Conservation (phyloP, 2,888 invertebrate genomes). For the Aphelenchoides bicaudatus region DNA sequence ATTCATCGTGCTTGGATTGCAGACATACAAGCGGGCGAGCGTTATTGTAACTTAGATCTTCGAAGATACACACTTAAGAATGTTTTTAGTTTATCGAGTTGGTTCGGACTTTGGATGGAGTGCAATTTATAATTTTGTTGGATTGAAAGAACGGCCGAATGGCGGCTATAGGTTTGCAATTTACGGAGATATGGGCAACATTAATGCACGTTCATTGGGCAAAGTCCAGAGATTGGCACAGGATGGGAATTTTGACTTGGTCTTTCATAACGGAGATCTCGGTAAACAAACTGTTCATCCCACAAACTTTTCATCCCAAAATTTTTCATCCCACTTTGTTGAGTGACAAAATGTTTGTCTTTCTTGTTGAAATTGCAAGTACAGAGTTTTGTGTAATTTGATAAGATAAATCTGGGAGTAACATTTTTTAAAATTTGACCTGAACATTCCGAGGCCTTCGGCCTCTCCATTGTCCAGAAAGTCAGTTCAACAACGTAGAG, state of each 20-base stretch:
- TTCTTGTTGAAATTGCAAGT: too few species aligned
- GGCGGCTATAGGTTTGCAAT: constrained; percentile 69
- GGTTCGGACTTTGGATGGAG: constrained; percentile 43
- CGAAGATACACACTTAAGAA: not conserved
- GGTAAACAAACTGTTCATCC: too few species aligned
- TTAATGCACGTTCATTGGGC: constrained; percentile 80
- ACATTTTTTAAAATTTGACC: too few species aligned
- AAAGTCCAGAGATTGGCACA: constrained; percentile 80
- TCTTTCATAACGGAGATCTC: constrained; percentile 65
- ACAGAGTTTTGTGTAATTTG: too few species aligned
- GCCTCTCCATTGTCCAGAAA: too few species aligned
- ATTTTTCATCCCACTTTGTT: too few species aligned
- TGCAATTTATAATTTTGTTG: constrained; percentile 45
- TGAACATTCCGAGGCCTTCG: too few species aligned
- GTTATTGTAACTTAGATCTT: constrained; percentile 22
- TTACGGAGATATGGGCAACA: constrained; percentile 89
- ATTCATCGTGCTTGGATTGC: constrained; percentile 27
- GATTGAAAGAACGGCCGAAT: constrained; percentile 33
- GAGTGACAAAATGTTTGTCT: too few species aligned
- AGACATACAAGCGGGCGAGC: constrained; percentile 22
- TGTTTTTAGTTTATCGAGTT: constrained; percentile 45
- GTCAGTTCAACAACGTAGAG: too few species aligned
- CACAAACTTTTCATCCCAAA: too few species aligned
- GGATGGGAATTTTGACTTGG: constrained; percentile 64
- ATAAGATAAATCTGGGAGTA: too few species aligned